Conservation (phyloP, 2,113 vertebrate species). For the Nothoprocta pentlandii region DNA sequence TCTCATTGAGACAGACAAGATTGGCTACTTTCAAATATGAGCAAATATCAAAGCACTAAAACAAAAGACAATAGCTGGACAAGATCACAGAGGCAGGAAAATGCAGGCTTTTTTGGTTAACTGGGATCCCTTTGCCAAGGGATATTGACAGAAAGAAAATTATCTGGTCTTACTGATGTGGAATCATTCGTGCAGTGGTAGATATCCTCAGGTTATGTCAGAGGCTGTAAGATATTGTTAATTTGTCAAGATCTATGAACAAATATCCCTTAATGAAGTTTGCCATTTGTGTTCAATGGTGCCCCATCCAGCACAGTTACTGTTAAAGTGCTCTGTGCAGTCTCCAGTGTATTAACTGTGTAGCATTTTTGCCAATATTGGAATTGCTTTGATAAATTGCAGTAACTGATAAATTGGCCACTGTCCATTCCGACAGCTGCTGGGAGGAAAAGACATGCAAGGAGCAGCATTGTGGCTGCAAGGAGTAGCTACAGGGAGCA, state of each 20-base stretch:
- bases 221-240: not conserved
- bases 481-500: not conserved
- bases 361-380: not conserved
- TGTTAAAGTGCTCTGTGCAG: not conserved
- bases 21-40: not conserved
- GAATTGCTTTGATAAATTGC: not conserved
- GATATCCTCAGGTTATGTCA: not conserved
- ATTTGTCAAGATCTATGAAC: not conserved
- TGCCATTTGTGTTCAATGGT: not conserved
- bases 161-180: not conserved
- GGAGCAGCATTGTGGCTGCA: not conserved
- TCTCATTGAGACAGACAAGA: not conserved
- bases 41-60: not conserved
- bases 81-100: not conserved
- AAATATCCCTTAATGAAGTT: not conserved
- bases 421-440: constrained; percentile 36
- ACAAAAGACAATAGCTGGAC: not conserved
- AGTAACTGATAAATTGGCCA: not conserved
- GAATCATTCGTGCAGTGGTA: not conserved
- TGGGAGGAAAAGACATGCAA: constrained; percentile 9
- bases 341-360: not conserved
- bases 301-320: not conserved
- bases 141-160: not conserved
- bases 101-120: not conserved
- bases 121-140: not conserved